These are phyloP conservation scores for Sinonovacula constricta DNA, from an alignment of 1,140 invertebrate genomes.

Conservation along the genomic window DNA sequence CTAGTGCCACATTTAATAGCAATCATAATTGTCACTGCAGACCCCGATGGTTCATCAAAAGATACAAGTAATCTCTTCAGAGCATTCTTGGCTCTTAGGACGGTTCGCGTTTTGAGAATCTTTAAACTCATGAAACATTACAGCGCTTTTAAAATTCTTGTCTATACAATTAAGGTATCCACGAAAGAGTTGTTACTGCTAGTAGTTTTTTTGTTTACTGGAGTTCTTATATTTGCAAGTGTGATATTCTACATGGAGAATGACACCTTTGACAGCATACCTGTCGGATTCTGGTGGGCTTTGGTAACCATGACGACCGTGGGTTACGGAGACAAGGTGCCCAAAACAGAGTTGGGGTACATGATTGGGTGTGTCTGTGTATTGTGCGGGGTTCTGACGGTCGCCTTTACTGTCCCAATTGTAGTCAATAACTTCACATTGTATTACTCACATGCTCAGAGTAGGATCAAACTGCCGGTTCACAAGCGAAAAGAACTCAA, in stretches of 20 bases:
- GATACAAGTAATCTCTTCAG: constrained; percentile 64
- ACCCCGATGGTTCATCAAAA: constrained; percentile 57
- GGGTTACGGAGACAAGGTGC: constrained; percentile 86
- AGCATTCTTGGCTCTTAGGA: constrained; percentile 68
- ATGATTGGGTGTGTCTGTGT: constrained; percentile 97
- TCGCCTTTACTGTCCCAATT: constrained; percentile 97
- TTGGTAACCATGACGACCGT: constrained; percentile 99
- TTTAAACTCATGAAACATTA: constrained; percentile 79
- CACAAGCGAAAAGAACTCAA: constrained; percentile 71
- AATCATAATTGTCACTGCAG: constrained; percentile 69
- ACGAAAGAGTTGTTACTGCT: constrained; percentile 75
- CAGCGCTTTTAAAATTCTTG: constrained; percentile 77
- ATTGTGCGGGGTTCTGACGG: constrained; percentile 96
- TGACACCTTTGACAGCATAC: constrained; percentile 86
- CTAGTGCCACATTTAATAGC: constrained; percentile 73
- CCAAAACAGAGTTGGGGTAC: constrained; percentile 85
- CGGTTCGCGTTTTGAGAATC: constrained; percentile 73
- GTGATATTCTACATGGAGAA: constrained; percentile 75
- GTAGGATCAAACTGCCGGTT: constrained; percentile 71
- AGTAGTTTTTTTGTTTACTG: constrained; percentile 76
- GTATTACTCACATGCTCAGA: constrained; percentile 89
- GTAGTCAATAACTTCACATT: constrained; percentile 99
- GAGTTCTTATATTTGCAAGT: constrained; percentile 77
- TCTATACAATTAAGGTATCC: constrained; percentile 77
- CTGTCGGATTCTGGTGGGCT: constrained; percentile 97